Percentiles rank a stretch among this genome's conserved stretches.
Evolutionary conservation across 2,113 vertebrate genomes (phyloP).

Genomic region (Gorsachius goisagi): DNA sequence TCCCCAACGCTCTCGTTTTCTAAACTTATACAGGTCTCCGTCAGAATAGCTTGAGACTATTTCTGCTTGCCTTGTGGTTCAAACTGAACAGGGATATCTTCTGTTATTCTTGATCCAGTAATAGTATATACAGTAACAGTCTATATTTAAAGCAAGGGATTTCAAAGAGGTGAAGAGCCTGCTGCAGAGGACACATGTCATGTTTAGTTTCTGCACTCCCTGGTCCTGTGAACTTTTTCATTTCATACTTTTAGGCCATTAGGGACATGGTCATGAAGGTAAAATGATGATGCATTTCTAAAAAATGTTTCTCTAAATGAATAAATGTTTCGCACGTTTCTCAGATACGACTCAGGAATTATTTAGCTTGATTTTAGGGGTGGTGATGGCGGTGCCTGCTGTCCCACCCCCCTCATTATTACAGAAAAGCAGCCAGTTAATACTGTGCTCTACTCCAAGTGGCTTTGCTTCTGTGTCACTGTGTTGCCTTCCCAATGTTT

Average conservation of each 20-base stretch:
- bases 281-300: not conserved
- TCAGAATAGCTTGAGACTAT: not conserved
- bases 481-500: not conserved
- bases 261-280: not conserved
- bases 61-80: not conserved
- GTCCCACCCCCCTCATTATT: no score
- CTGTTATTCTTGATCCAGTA: not conserved
- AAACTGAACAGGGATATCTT: not conserved
- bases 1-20: not conserved
- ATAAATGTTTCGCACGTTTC: not conserved
- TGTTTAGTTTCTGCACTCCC: not conserved
- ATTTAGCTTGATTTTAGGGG: not conserved
- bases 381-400: not conserved
- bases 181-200: not conserved
- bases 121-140: not conserved
- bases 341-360: not conserved
- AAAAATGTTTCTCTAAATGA: not conserved
- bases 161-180: not conserved
- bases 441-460: not conserved
- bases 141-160: not conserved
- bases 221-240: not conserved
- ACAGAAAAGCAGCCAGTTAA: not conserved
- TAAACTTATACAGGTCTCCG: not conserved
- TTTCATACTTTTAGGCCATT: not conserved
- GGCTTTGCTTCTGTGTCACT: not conserved